A percentile compares a stretch with the other conserved stretches of the same genome.
Evolutionary conservation across 30 jellyfish, hydroid and myxozoan genomes (phyloP).

Genomic region (Turritopsis dohrnii): DNA sequence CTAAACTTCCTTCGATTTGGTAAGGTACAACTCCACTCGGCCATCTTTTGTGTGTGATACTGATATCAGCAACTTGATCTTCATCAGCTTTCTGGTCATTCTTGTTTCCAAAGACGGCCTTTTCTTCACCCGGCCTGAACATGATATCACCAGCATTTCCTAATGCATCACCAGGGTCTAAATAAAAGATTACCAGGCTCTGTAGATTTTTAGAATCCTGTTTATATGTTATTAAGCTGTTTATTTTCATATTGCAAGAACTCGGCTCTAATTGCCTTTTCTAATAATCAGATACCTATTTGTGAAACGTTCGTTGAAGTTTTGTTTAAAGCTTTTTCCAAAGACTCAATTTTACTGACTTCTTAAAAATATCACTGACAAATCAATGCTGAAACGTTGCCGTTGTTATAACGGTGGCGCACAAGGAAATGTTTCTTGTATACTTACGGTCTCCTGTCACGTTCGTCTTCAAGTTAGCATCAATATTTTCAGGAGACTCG

Average conservation of each 20-base stretch:
- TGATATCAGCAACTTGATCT: neutral
- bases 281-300: too few relatives aligned
- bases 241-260: too few relatives aligned
- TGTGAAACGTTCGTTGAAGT: too few relatives aligned
- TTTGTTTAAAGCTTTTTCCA: too few relatives aligned
- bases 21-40: neutral
- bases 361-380: too few relatives aligned
- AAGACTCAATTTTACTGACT: too few relatives aligned
- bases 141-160: slow-evolving; percentile 2
- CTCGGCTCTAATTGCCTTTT: too few relatives aligned
- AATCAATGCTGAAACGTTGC: too few relatives aligned
- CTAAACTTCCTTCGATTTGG: neutral
- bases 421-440: too few relatives aligned
- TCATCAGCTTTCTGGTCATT: neutral
- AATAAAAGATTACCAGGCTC: neutral
- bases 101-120: slow-evolving; percentile 5
- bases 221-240: too few relatives aligned
- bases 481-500: neutral
- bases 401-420: too few relatives aligned
- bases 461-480: neutral
- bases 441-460: neutral
- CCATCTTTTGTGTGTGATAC: neutral
- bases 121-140: neutral
- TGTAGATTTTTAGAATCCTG: too few relatives aligned
- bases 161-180: neutral